Evolutionary conservation across 2,888 invertebrate genomes (phyloP), one percentile per base, ranked within the genome.

Genomic region (Scaptomyza reducta): DNA sequence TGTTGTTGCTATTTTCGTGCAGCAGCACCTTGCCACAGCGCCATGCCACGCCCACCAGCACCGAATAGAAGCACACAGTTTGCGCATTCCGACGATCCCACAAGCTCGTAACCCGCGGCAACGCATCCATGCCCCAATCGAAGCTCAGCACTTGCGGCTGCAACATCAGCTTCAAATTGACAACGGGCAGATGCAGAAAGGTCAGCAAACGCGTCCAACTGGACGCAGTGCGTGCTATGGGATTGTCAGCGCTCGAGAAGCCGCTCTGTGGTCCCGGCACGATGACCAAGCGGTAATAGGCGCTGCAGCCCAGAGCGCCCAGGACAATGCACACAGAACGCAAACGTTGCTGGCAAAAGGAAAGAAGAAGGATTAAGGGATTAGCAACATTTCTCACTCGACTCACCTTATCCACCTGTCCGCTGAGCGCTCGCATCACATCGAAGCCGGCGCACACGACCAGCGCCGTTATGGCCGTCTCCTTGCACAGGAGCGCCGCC

Each of bases 51-150:
- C 79, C 74, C 25, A 80, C 62, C 22, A 92, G 91, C 87, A 91
- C 92, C 89, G 93, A 92, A 92, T 98, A 99, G 90, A 98, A 96
- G 66, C 94, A 92, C 22, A 95, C 89, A 4, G 97, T 95, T 70
- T 95, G 93, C 59, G 96, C 90, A 91, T 97, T 97, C 74, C 99
- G 94, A 6, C 93, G 93, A 91, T 99, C 99, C 84, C 94, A 93
- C 16, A 97, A 81, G 29, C 95, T 94, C 49, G 95, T 95, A 79
- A 99, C 94, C 68, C 97, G 94, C 9, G 98, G 97, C 87, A 99
- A 95, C 1, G 99, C 96, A 85, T 98, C 98, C 99, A 99, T 99
- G 27, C 98, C 98, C 99, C 99, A 99, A 92, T 99, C 99, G 92
- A 98, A 99, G 91, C 98, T 98, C 58, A 99, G 93, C 79, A 95